A percentile compares a stretch with the other conserved stretches of the same genome.
Conservation (phyloP, 2,888 invertebrate genomes). For the Cerceris rybyensis region DNA sequence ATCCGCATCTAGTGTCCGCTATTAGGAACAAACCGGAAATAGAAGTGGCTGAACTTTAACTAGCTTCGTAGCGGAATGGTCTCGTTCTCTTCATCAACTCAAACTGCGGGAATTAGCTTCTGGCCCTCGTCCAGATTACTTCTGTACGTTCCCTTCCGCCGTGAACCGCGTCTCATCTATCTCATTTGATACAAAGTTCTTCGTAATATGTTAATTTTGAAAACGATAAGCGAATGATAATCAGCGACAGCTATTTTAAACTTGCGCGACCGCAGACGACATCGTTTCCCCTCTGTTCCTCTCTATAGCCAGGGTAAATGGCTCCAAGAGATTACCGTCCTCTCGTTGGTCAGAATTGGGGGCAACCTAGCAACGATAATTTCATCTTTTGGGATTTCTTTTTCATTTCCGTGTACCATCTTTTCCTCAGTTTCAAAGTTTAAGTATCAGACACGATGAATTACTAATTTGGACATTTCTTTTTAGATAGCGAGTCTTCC, state of each 20-base stretch:
- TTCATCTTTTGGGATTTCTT: too few relatives aligned
- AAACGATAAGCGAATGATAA: conserved; percentile 55
- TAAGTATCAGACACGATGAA: background rate
- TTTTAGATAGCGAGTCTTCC: background rate
- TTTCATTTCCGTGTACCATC: background rate
- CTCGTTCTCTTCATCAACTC: conserved; percentile 77
- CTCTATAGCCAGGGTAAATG: too few relatives aligned
- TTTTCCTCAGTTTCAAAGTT: background rate
- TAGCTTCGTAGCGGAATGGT: conserved; percentile 69
- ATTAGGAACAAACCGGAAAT: conserved; percentile 75
- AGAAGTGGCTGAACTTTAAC: conserved; percentile 77
- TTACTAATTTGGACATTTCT: background rate
- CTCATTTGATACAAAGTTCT: conserved; percentile 55
- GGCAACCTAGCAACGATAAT: too few relatives aligned
- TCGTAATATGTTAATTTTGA: conserved; percentile 61
- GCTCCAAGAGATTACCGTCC: background rate
- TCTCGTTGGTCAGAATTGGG: conserved; percentile 8
- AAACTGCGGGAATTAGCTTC: conserved; percentile 76
- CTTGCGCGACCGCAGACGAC: background rate
- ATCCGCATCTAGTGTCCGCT: conserved; percentile 49
- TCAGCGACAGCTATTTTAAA: conserved; percentile 38
- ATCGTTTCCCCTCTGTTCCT: conserved; percentile 17
- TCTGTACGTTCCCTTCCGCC: conserved; percentile 58
- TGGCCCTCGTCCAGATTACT: conserved; percentile 77
- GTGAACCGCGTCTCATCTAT: conserved; percentile 53